These are phyloP conservation scores for Nomada goodeniana DNA, from an alignment of 2,888 invertebrate genomes.

Conservation along the genomic window DNA sequence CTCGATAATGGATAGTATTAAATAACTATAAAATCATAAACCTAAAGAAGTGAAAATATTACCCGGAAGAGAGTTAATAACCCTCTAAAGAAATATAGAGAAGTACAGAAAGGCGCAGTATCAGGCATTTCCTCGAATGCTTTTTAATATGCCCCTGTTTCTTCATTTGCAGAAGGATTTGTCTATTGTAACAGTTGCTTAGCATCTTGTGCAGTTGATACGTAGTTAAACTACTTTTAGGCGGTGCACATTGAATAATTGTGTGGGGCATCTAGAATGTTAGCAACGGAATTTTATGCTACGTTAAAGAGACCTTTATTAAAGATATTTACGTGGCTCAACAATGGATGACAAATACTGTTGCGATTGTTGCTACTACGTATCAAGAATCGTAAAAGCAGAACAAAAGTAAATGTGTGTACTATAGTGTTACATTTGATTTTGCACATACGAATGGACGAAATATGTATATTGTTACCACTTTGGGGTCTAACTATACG, in stretches of 20 bases:
- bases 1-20: constrained; percentile 76
- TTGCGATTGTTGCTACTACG: background rate
- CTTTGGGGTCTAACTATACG: no score
- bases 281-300: background rate
- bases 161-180: constrained; percentile 49
- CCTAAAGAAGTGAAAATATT: constrained; percentile 68
- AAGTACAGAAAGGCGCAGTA: constrained; percentile 70
- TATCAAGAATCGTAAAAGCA: background rate
- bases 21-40: constrained; percentile 63
- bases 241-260: background rate
- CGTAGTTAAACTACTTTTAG: background rate
- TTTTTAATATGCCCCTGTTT: constrained; percentile 54
- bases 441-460: background rate
- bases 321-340: background rate
- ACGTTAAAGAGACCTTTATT: background rate
- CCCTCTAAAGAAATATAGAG: constrained; percentile 74
- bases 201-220: constrained; percentile 69
- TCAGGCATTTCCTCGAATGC: constrained; percentile 63
- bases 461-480: no score
- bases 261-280: background rate
- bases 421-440: background rate
- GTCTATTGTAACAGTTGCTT: constrained; percentile 7
- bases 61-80: constrained; percentile 75
- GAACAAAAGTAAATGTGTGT: background rate
- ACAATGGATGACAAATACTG: background rate